Base-by-base conservation (phyloP, 2,113 vertebrate genomes). In the Lethenteron camtschaticum region DNA sequence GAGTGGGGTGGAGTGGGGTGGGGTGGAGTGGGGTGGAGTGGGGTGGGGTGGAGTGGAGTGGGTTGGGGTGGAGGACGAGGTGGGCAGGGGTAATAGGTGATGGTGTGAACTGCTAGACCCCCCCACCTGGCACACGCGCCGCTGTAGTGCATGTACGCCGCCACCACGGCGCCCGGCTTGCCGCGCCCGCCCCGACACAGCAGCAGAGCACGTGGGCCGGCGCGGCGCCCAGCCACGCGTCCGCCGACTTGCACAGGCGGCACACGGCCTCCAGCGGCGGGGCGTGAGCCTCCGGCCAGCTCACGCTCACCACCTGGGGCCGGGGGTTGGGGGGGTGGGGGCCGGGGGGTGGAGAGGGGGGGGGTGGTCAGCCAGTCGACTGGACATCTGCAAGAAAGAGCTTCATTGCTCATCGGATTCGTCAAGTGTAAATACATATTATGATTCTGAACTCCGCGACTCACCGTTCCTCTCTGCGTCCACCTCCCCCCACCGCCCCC, bases 71-170 rank as follows among this genome's bases (percentile, higher is more conserved):
- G 18, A 20, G 18, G 24, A 24, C 24, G 24, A 24, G 24, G 24
- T 24, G 24, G 24, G 24, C 3, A 4, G 24, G 24, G 24, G 24
- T 20, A 20, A 2, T 20, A 24, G 24, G 24, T 24, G 24, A 24
- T 3, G 24, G 1, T 24, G 24, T 24, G 24, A 24, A 24, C 3
- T 24, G 24, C 3, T 24, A 24, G 24, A 24, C n/a, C n/a, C n/a
- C n/a, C n/a, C 79, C 81, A 90, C 87, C 87, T 83, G 16, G 87
- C 84, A 14, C 85, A 88, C 71, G 88, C 86, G 79, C 86, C 87
- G 84, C 85, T 92, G 79, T 90, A 92, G 78, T 92, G 87, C 88
- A 89, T 89, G 73, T 88, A 92, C 58, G 89, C 86, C 9, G 87
- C 85, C 69, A 89, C 82, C 14, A 90, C 86, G 72, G 88, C 85